phyloP scores from a whole-genome alignment of 2,113 vertebrate species.

The Arvicanthis niloticus region DNA sequence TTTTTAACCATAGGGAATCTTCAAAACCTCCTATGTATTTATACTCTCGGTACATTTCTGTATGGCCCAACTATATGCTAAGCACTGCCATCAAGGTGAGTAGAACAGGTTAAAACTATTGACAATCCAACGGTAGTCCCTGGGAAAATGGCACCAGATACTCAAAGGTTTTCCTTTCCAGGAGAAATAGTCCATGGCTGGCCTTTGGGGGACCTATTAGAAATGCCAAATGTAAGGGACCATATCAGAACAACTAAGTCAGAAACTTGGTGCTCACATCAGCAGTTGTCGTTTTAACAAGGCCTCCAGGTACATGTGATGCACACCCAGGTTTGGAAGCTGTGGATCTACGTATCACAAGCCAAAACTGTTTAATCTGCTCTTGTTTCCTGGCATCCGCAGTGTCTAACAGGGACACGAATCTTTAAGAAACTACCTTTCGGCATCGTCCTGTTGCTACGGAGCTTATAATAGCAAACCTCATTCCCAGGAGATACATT shows the following conservation, averaged over 20 bases:
- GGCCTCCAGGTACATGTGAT: background rate
- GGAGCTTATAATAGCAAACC: constrained; percentile 51
- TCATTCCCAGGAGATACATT: background rate
- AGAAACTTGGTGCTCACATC: background rate
- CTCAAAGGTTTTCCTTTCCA: background rate
- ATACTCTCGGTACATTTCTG: background rate
- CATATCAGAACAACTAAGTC: background rate
- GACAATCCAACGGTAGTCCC: background rate
- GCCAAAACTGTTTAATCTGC: background rate
- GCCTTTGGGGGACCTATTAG: background rate
- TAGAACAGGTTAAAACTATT: background rate
- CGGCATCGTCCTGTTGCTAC: constrained; percentile 18
- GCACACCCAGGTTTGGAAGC: background rate
- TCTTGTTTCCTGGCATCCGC: background rate
- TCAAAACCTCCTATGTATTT: constrained; percentile 1
- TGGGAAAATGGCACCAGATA: background rate
- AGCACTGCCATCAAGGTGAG: background rate
- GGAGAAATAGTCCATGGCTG: background rate
- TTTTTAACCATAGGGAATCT: background rate
- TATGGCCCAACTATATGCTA: background rate
- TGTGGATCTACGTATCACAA: background rate
- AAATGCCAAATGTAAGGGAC: background rate
- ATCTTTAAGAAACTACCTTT: constrained; percentile 42
- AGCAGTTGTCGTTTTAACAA: background rate
- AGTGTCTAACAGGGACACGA: background rate